phyloP scores from a whole-genome alignment of 2,888 invertebrate genomes.

The Drosophila limbata region DNA sequence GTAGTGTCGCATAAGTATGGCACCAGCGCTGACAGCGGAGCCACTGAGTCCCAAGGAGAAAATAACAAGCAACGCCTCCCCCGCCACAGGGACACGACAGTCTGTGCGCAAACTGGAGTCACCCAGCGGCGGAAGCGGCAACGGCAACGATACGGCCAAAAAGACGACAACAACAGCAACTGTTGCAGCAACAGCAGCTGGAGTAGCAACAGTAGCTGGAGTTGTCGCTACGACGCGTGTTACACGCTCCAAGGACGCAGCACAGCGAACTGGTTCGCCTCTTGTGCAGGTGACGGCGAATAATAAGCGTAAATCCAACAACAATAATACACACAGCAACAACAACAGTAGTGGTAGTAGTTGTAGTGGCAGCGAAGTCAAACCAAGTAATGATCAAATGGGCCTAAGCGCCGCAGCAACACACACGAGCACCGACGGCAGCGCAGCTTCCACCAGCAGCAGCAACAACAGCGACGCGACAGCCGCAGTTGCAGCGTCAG shows the following conservation, averaged over 20 bases:
- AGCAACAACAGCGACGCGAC: conserved; percentile 47
- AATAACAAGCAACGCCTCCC: conserved; percentile 85
- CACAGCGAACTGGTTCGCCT: conserved; percentile 41
- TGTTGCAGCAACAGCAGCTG: conserved; percentile 14
- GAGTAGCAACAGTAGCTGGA: no score
- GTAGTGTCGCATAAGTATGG: conserved; percentile 88
- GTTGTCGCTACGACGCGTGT: conserved; percentile 56
- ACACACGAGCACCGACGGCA: conserved; percentile 62
- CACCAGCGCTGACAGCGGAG: conserved; percentile 96
- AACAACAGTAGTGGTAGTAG: conserved; percentile 17
- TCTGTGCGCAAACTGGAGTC: conserved; percentile 63
- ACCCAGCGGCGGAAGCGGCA: conserved; percentile 25
- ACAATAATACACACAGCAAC: conserved; percentile 32
- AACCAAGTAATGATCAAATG: conserved; percentile 72
- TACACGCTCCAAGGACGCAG: conserved; percentile 71
- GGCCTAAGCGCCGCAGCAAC: conserved; percentile 73
- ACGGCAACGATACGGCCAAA: conserved; percentile 38
- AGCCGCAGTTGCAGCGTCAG: conserved; percentile 49
- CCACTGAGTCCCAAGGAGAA: conserved; percentile 86
- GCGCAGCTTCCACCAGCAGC: conserved; percentile 39
- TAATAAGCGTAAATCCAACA: conserved; percentile 56
- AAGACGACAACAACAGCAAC: conserved; percentile 45
- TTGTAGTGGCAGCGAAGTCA: conserved; percentile 33
- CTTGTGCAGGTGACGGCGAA: conserved; percentile 24
- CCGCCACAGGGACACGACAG: conserved; percentile 67